These are phyloP conservation scores for Gymnopithys bicolor DNA, from an alignment of 2,797 vertebrate species.

Conservation along the genomic window DNA sequence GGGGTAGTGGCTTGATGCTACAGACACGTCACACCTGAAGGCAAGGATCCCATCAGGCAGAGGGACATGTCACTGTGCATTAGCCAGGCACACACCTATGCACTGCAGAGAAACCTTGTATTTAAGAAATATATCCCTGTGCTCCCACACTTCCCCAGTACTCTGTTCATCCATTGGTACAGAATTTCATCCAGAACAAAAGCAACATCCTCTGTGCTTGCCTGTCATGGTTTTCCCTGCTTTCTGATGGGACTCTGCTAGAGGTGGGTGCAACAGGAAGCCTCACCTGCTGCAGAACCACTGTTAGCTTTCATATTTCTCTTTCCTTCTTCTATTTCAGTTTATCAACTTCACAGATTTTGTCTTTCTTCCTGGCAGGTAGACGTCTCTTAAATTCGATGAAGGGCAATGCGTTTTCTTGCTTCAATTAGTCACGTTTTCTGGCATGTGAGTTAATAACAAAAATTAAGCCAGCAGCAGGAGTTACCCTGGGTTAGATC, in stretches of 20 bases:
- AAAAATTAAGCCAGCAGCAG: neutral
- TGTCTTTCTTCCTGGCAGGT: neutral
- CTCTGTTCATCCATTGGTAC: neutral
- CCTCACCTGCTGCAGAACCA: neutral
- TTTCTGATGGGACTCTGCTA: neutral
- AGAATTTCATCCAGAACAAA: neutral
- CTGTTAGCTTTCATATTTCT: neutral
- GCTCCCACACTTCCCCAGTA: neutral
- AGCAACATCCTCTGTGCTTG: neutral
- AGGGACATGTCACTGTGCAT: neutral
- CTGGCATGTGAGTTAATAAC: constrained; percentile 22
- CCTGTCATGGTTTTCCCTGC: neutral
- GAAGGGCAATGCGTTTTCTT: neutral
- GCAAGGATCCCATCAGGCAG: neutral
- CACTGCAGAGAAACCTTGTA: neutral
- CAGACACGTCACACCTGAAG: neutral
- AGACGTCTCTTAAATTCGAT: neutral
- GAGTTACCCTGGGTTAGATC: constrained; percentile 11
- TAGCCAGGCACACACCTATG: neutral
- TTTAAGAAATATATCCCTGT: neutral
- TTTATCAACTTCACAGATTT: neutral
- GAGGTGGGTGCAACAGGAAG: neutral
- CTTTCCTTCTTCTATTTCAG: neutral
- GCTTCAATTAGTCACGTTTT: constrained; percentile 16
- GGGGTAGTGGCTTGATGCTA: accelerated